A percentile compares a stretch with the other conserved stretches of the same genome.
phyloP scores from a whole-genome alignment of 2,888 invertebrate genomes.

The Nudaria mundana region DNA sequence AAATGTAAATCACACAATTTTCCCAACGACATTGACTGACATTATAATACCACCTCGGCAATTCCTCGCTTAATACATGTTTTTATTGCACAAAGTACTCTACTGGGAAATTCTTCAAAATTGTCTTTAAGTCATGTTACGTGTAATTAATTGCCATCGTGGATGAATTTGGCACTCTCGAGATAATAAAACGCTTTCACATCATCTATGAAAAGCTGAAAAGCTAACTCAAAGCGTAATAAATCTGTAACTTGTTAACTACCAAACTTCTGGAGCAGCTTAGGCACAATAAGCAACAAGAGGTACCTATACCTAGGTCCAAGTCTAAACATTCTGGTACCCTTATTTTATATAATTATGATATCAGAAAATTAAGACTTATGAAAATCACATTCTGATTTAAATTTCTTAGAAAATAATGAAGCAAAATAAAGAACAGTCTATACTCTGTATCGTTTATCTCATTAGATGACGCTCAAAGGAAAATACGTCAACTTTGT shows the following conservation, averaged over 20 bases:
- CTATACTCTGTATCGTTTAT: constrained; percentile 45
- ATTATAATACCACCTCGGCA: constrained; percentile 42
- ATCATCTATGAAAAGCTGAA: constrained; percentile 71
- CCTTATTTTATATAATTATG: too few relatives aligned
- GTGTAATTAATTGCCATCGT: constrained; percentile 63
- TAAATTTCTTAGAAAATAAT: too few relatives aligned
- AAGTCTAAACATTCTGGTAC: too few relatives aligned
- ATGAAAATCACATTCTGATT: constrained; percentile 44
- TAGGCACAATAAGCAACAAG: constrained; percentile 31
- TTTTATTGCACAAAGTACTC: constrained; percentile 49
- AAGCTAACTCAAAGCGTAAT: constrained; percentile 71
- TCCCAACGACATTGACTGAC: constrained; percentile 23
- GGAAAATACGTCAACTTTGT: constrained; percentile 70
- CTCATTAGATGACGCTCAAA: constrained; percentile 62
- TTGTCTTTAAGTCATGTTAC: constrained; percentile 55
- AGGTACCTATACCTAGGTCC: too few relatives aligned
- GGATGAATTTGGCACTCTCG: constrained; percentile 39
- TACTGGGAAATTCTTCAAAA: constrained; percentile 43
- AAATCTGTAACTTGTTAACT: constrained; percentile 74
- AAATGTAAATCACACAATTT: constrained; percentile 10
- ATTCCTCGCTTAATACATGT: constrained; percentile 42
- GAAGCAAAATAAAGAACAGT: constrained; percentile 57
- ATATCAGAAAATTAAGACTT: constrained; percentile 17
- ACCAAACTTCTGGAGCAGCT: constrained; percentile 49
- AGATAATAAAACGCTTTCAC: constrained; percentile 68